A percentile compares a stretch with the other conserved stretches of the same genome.
These are phyloP conservation scores for Lordiphosa collinella DNA, from an alignment of 1,140 invertebrate species.

Conservation along the genomic window DNA sequence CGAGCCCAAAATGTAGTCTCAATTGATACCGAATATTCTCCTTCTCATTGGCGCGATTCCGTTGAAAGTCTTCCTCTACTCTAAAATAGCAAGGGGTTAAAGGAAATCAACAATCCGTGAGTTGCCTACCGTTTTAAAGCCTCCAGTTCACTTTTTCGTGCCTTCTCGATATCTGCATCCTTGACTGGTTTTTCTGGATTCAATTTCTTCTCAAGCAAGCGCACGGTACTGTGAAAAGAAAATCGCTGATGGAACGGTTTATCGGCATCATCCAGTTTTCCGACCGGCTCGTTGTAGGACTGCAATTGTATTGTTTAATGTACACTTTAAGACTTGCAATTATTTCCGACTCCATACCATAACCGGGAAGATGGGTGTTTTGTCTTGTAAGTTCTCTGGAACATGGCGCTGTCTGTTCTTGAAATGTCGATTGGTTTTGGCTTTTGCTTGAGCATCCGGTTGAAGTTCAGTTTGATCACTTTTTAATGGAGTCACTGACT, in stretches of 20 bases:
- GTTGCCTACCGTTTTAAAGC: constrained; percentile 83
- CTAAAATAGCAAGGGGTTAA: constrained; percentile 29
- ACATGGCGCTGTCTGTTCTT: constrained; percentile 32
- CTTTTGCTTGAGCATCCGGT: neutral
- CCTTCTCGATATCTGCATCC: constrained; percentile 88
- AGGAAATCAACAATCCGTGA: neutral
- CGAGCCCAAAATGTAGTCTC: constrained; percentile 82
- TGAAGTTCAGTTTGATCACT: constrained; percentile 1
- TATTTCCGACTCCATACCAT: constrained; percentile 7
- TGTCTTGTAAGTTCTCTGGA: constrained; percentile 40
- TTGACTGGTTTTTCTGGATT: constrained; percentile 87
- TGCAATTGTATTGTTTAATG: neutral
- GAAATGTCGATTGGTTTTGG: constrained; percentile 74
- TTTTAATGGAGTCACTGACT: neutral
- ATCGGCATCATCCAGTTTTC: constrained; percentile 17
- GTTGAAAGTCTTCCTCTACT: constrained; percentile 87
- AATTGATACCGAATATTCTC: constrained; percentile 87
- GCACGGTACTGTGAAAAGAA: constrained; percentile 90
- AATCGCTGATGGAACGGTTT: constrained; percentile 82
- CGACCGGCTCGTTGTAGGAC: constrained; percentile 10
- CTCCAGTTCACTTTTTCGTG: constrained; percentile 87
- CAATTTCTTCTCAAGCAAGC: constrained; percentile 85
- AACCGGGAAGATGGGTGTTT: constrained; percentile 35
- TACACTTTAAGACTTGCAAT: neutral
- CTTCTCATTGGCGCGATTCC: constrained; percentile 87